Evolutionary conservation across 1,140 invertebrate genomes (phyloP), one percentile per base, ranked within the genome.

Genomic region (Eufriesea mexicana): DNA sequence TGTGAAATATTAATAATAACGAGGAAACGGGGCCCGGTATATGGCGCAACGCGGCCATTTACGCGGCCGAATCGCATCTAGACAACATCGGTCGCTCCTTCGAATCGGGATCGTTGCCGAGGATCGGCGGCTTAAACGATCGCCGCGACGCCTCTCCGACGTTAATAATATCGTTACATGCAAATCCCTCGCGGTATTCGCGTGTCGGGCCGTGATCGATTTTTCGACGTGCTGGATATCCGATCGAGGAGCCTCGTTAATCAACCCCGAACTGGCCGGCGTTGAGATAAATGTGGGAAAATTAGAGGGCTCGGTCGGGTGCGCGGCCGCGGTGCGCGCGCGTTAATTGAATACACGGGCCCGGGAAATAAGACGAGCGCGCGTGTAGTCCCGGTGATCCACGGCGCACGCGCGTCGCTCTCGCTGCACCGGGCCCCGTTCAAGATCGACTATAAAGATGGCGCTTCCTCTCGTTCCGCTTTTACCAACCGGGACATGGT

Each of bases 121-220:
- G 35, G 35, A 35, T 35, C 35, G 35, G 1, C 35, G 84, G 76
- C 77, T 79, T 82, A 89, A 91, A 90, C 89, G 89, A 84, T 88
- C 35, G 84, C 78, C 81, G 84, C 4, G 16, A 54, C 25, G 84
- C 86, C 86, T 78, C 73, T 79, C 86, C 84, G 51, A 10, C 84
- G 87, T 88, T 91, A 92, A 93, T 92, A 92, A 92, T 92, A 91
- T 92, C 91, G 90, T 92, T 92, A 93, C 91, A 90, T 84, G 89
- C 91, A 92, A 91, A 90, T 73, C 70, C 57, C 49, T 35, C 23
- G 45, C 42, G 8, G 5, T 5, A 5, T 20, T 10, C 28, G 9
- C 35, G 35, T 35, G 35, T 35, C 35, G 35, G 35, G 73, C 57
- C n/a, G 25, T 25, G 42, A 67, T 75, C 79, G 75, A 72, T 75